A percentile compares a stretch with the other conserved stretches of the same genome.
These are phyloP conservation scores for Cotesia glomerata DNA, from an alignment of 1,140 invertebrate species.

Conservation along the genomic window DNA sequence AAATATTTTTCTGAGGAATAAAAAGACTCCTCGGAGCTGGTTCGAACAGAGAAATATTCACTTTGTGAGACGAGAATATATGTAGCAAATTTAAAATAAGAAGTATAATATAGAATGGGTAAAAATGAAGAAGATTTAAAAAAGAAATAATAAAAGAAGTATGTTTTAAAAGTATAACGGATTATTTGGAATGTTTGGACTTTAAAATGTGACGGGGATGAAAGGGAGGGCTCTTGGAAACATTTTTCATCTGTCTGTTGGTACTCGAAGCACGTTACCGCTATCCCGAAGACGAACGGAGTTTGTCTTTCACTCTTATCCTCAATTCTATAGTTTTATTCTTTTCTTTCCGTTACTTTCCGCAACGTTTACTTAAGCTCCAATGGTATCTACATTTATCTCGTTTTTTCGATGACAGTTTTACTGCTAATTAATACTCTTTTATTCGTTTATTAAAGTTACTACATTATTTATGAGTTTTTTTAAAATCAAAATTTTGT, in stretches of 20 bases:
- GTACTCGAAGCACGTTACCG: slow-evolving; percentile 33
- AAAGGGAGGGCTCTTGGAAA: slow-evolving; percentile 28
- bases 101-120: neutral
- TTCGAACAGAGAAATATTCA: neutral
- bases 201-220: slow-evolving; percentile 17
- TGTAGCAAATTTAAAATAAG: neutral
- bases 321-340: slow-evolving; percentile 6
- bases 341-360: neutral
- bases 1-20: neutral
- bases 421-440: no score
- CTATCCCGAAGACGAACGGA: slow-evolving; percentile 31
- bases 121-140: neutral
- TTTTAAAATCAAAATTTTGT: no score
- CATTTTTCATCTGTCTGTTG: slow-evolving; percentile 34
- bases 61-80: neutral
- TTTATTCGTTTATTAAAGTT: no score
- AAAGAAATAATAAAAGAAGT: neutral
- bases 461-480: no score
- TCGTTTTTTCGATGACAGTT: neutral
- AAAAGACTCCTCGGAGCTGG: neutral
- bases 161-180: neutral
- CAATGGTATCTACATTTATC: neutral
- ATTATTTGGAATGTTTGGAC: slow-evolving; percentile 26
- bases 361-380: slow-evolving; percentile 10
- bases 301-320: slow-evolving; percentile 2